Conservation (phyloP, 2,113 vertebrate species). For the Crypturellus undulatus region DNA sequence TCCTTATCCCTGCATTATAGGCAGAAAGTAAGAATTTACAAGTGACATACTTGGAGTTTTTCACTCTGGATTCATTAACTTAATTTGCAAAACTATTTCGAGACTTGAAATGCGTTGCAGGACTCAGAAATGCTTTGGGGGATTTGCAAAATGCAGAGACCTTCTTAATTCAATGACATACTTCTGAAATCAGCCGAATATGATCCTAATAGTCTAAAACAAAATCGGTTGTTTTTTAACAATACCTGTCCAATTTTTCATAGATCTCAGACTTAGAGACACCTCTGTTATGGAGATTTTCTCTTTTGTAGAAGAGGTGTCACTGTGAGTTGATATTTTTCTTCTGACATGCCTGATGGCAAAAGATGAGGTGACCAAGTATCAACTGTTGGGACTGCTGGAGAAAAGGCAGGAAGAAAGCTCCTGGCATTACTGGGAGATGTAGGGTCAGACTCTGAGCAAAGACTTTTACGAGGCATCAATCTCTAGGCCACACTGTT, state of each 20-base stretch:
- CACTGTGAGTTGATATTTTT: not conserved
- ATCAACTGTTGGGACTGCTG: not conserved
- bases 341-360: not conserved
- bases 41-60: constrained; percentile 27
- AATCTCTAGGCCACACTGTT: fast-evolving
- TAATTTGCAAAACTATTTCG: constrained; percentile 49
- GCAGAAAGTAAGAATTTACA: constrained; percentile 55
- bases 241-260: not conserved
- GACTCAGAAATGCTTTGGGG: constrained; percentile 11
- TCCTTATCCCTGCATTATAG: constrained; percentile 25
- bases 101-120: not conserved
- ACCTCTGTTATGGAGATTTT: not conserved
- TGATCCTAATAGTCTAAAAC: not conserved
- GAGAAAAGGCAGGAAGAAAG: not conserved
- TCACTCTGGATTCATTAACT: not conserved
- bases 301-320: not conserved
- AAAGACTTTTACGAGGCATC: not conserved
- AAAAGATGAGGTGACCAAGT: not conserved
- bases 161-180: not conserved
- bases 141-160: constrained; percentile 6
- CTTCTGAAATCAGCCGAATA: not conserved
- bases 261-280: not conserved
- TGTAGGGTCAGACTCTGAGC: not conserved
- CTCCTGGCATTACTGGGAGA: not conserved
- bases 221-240: not conserved